Percentiles rank a stretch among this genome's conserved stretches.
Conservation (phyloP, 2,797 vertebrate species). For the Huso huso region DNA sequence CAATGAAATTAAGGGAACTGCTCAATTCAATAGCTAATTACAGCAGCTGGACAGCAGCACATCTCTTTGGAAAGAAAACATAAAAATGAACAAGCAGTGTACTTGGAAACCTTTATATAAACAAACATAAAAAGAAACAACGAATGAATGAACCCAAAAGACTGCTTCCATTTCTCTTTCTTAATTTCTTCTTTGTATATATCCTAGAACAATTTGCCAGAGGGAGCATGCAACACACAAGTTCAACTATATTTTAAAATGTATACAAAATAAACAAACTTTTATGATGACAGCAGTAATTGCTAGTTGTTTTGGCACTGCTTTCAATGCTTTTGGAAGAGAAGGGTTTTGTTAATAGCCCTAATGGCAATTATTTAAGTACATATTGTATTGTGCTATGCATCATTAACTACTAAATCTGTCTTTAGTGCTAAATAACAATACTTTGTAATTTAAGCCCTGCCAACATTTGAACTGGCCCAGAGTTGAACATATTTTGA, state of each 20-base stretch:
- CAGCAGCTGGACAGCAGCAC: background rate
- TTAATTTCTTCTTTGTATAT: too few relatives aligned
- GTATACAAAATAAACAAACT: slow-evolving; percentile 14
- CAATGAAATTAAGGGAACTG: background rate
- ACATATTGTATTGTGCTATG: slow-evolving; percentile 48
- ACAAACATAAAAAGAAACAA: too few relatives aligned
- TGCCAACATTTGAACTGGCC: slow-evolving; percentile 1
- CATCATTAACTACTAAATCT: slow-evolving; percentile 49
- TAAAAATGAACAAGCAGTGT: background rate
- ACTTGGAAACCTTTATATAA: background rate
- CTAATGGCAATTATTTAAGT: slow-evolving; percentile 56
- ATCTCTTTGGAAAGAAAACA: background rate
- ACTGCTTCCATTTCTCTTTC: too few relatives aligned
- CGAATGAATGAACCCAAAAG: too few relatives aligned
- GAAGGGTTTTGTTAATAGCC: slow-evolving; percentile 57
- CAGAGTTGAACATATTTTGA: slow-evolving; percentile 37
- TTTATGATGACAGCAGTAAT: slow-evolving; percentile 55
- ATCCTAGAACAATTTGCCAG: too few relatives aligned
- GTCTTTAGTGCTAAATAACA: slow-evolving; percentile 2
- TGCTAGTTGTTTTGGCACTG: slow-evolving; percentile 46
- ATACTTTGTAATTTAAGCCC: slow-evolving; percentile 1
- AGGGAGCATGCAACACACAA: too few relatives aligned
- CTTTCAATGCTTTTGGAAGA: slow-evolving; percentile 40
- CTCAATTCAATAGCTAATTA: background rate
- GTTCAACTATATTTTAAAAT: too few relatives aligned